Base-by-base conservation (phyloP, 2,113 vertebrate species). In the Prunella fulvescens region DNA sequence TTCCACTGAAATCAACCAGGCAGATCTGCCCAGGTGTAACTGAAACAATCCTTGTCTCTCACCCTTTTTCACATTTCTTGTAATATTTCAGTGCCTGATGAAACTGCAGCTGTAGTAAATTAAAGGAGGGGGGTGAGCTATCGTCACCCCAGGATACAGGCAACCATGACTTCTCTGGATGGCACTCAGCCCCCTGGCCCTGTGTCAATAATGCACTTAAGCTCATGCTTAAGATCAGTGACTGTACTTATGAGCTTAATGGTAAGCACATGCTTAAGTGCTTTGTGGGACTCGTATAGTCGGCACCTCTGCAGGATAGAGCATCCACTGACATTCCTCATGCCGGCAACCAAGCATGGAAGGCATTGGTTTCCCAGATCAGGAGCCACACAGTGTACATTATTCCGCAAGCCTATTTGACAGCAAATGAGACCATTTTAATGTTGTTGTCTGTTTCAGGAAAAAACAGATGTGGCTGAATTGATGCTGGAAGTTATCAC, bases 121-220 rank as follows among this genome's bases (percentile, higher is more conserved):
- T 79, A 82, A 66, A 39, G 37, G 25, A 19, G 16, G n/a, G 40
- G 23, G 48, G 35, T 62, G 20, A 87, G 48, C 44, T 81, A 79
- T 65, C 37, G 2, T 44, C 39, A 76, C 71, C 67, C 37, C 19
- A 53, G 28, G 15, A 96, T 90, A 87, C 3, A 72, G 57, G 51
- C 71, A 96, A 58, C 40, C 64, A 29, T 14, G 76, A 70, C 69
- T 96, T 66, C 70, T 71, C 56, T 4, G 15, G 69, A 91, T 80
- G 89, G 92, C 88, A 65, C 66, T 91, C 64, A 74, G 93, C 78
- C 60, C 82, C 90, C 92, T 96, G 88, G 92, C 96, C 90, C 29
- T 9, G 60, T 81, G 89, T 96, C 95, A 96, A 87, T 95, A 96
- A 96, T 62, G 90, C 88, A 92, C 87, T 95, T 96, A 93, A 94